These are phyloP conservation scores for Dromiciops gliroides DNA, from an alignment of 2,113 vertebrate genomes.

Conservation along the genomic window DNA sequence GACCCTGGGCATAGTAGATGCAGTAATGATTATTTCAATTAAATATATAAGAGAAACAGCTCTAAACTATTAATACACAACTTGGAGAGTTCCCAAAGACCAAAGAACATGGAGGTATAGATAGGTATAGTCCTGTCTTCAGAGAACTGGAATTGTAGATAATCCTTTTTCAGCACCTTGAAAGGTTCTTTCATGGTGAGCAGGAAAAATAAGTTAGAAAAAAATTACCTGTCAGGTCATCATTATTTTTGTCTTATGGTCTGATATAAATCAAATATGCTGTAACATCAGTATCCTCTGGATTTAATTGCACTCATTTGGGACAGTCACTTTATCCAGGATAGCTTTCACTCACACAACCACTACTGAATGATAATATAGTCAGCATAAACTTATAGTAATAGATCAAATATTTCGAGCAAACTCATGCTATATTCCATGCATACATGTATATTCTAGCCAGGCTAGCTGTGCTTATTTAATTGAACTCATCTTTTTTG, in stretches of 20 bases:
- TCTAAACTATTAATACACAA: neutral
- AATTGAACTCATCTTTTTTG: conserved; percentile 15
- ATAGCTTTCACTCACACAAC: neutral
- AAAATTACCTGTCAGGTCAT: neutral
- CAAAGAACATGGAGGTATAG: neutral
- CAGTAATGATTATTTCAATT: neutral
- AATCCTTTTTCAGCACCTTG: neutral
- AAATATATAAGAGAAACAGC: neutral
- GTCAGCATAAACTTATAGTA: conserved; percentile 25
- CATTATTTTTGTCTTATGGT: conserved; percentile 8
- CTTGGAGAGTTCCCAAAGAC: neutral
- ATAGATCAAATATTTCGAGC: conserved; percentile 28
- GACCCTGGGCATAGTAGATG: neutral
- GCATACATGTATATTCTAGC: conserved; percentile 4
- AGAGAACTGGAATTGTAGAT: neutral
- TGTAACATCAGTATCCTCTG: conserved; percentile 38
- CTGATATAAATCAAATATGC: conserved; percentile 39
- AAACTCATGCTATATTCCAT: neutral
- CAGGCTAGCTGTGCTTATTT: conserved; percentile 25
- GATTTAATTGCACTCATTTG: conserved; percentile 36
- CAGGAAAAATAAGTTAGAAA: neutral
- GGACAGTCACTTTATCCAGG: conserved; percentile 24
- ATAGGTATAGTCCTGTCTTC: neutral
- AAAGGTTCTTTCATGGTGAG: conserved; percentile 12
- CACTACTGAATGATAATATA: conserved; percentile 38